Base-by-base conservation (phyloP, 2,797 vertebrate genomes). In the Glossophaga mutica region DNA sequence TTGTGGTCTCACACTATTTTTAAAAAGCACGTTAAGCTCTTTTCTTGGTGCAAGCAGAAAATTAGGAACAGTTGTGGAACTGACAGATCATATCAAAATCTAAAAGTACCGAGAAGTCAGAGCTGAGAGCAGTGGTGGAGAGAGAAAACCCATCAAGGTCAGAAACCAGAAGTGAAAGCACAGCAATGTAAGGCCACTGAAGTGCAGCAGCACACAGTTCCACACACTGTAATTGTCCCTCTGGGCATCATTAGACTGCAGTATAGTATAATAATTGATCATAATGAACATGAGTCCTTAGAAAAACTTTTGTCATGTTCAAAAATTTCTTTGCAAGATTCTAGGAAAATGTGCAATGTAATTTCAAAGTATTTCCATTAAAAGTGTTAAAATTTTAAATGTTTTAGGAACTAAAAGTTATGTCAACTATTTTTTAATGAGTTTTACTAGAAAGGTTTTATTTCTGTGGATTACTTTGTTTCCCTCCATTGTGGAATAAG, bases 211-310 rank as follows among this genome's bases (percentile, higher is more conserved):
- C 78, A 86, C 57, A 94, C 76, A 82, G 62, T 39, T 96, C 78
- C 24, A 9, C 68, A 34, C 7, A 11, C 16, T 71, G n/a, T 77
- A 73, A 87, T 84, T 73, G 78, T 94, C 93, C 91, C 97, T 96
- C 79, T 59, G 94, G 93, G 97, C 93, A 65, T 97, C 89, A 59
- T 96, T 98, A 97, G 79, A 59, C 42, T 57, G 73, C 59, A 57
- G 18, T 46, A 39, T 50, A 6, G 83, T 82, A 6, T 87, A 82
- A 93, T 94, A 96, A 97, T 91, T 97, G 94, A 84, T 97, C 89
- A 93, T 95, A 90, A 97, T 57, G 79, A 96, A 91, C 11, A 6
- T 21, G 65, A 91, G 48, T 91, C 91, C 87, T 96, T 95, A 77
- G 92, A 82, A 97, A 90, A 77, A 34, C 67, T 83, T 50, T 50